Evolutionary conservation across 1,140 invertebrate genomes (phyloP), one percentile per base, ranked within the genome.

Genomic region (Ceratosolen solmsi): DNA sequence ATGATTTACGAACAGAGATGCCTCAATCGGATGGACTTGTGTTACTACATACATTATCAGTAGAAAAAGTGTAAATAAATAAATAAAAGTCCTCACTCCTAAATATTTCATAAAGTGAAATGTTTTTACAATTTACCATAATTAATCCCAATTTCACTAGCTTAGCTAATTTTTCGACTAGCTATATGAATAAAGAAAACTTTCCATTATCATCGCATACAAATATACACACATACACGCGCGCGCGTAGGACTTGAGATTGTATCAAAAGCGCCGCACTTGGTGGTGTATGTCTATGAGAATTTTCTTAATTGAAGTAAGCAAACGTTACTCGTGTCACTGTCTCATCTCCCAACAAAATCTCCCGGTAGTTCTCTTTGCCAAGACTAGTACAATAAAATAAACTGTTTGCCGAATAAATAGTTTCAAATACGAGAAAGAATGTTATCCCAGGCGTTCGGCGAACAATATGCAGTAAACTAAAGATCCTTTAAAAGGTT

Each of bases 361-460:
- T 22, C 9, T 15, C 5, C 51, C 3, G 20, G 20, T 54, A 11
- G 51, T 54, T n/a, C n/a, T n/a, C n/a, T n/a, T n/a, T n/a, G n/a
- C n/a, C n/a, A n/a, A n/a, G n/a, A n/a, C n/a, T n/a, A 27, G 13
- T n/a, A 70, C 58, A 75, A 75, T 81, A 74, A 81, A 81, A 56
- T 75, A 81, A 81, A 81, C 49, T 56, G 27, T 81, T 81, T 81
- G 72, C 46, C 33, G 79, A 81, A 56, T 51, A 81, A 81, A 81
- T 38, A 81, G 72, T 33, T 2, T 54, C 2, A 27, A 33, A 73
- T 46, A 73, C 2, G 71, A 51, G 60, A 7, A 72, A 51, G 70
- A 72, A 56, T 75, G 73, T 75, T 75, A 75, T 75, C 25, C n/a
- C 56, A 36, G 27, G 25, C 74, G 36, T 58, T 30, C 25, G 25